Evolutionary conservation across 2,113 vertebrate genomes (phyloP), one percentile per base, ranked within the genome.

Genomic region (Mesitornis unicolor): DNA sequence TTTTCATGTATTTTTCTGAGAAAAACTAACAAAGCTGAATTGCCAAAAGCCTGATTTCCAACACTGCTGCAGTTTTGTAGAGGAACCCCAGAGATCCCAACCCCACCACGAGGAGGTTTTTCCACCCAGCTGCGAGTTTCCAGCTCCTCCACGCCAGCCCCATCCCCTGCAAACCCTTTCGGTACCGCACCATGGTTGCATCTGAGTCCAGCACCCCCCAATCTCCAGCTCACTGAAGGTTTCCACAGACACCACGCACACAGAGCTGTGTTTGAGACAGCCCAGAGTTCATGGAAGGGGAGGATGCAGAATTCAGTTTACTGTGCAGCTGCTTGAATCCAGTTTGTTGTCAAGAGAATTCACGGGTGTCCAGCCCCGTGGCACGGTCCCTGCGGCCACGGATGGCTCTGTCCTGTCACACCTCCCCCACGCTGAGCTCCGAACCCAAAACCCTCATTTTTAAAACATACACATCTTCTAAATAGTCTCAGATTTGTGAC

Each of bases 191-290:
- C n/a, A n/a, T n/a, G n/a, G n/a, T n/a, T 20, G 31, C 16, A 7
- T 3, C 1, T 2, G 3, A 12, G 1, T n/a, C 18, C 47, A 75
- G 38, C 35, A 75, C 3, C 2, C 8, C 9, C 6, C 48, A 47
- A 0, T 54, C 60, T 54, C 25, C 74, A 84, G 5, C 65, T 20
- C 48, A 16, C 20, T 71, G 29, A 82, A 22, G 15, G 22, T 40
- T 81, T 85, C 15, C 25, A 71, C 12, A 68, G 42, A 36, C 2
- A 12, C 24, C 35, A 12, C 2, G 17, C 14, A 11, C 1, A 13
- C 13, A 13, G 7, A 75, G 67, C 22, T 60, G 1, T 10, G n/a
- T 6, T 43, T 15, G 20, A 83, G 29, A 64, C 26, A 84, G 26
- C 28, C 19, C 19, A 24, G 3, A 38, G 16, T 28, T 65, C 50